Conservation (phyloP, 2,113 vertebrate species). For the Hipposideros armiger region DNA sequence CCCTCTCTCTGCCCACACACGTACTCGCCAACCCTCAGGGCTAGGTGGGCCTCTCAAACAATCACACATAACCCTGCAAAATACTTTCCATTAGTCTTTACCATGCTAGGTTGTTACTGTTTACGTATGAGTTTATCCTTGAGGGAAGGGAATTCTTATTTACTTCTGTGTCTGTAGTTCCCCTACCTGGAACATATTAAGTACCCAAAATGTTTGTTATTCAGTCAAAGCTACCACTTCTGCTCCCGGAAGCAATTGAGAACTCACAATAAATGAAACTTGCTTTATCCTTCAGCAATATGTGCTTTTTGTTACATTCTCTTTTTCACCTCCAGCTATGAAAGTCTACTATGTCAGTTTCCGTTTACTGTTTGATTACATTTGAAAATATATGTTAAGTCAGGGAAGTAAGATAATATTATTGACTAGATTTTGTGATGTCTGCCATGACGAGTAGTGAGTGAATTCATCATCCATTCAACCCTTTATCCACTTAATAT, state of each 20-base stretch:
- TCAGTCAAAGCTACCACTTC: background rate
- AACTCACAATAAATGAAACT: background rate
- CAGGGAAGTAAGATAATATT: background rate
- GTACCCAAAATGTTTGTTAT: background rate
- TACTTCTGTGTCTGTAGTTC: background rate
- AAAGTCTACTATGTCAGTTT: background rate
- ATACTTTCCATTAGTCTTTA: background rate
- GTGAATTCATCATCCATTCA: background rate
- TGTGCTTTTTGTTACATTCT: background rate
- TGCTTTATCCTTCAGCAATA: background rate
- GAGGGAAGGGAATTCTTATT: background rate
- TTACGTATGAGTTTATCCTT: background rate
- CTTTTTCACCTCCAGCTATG: background rate
- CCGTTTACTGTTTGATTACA: background rate
- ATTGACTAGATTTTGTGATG: background rate
- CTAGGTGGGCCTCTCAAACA: background rate
- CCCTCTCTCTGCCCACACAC: background rate
- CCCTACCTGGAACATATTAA: background rate
- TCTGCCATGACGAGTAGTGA: background rate
- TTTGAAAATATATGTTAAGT: background rate
- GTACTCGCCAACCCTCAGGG: background rate
- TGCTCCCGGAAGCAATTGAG: background rate
- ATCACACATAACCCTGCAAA: background rate
- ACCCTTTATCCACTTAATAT: background rate
- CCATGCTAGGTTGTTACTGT: background rate